A percentile compares a stretch with the other conserved stretches of the same genome.
These are phyloP conservation scores for rabbit (Oryctolagus cuniculus) DNA, from an alignment of 2,113 vertebrate species.

Conservation along the genomic window DNA sequence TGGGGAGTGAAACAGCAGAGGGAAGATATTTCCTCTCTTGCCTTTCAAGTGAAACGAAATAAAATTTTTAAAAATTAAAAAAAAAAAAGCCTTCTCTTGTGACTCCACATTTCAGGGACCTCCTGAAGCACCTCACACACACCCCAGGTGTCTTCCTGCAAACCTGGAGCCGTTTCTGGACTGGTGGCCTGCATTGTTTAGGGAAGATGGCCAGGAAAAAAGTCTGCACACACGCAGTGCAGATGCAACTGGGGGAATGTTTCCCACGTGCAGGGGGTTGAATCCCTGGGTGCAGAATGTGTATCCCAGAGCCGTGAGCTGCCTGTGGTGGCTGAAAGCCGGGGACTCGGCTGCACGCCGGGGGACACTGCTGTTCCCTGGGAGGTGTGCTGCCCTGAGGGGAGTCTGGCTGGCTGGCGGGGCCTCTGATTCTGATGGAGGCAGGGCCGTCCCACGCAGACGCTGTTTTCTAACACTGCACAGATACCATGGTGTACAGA, in stretches of 20 bases:
- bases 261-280: neutral
- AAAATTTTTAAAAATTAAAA: too few relatives aligned
- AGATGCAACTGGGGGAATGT: neutral
- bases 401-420: neutral
- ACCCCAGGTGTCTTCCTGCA: neutral
- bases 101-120: too few relatives aligned
- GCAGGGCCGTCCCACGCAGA: fast-evolving
- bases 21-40: too few relatives aligned
- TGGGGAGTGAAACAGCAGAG: too few relatives aligned
- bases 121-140: too few relatives aligned
- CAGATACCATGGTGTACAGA: too few relatives aligned
- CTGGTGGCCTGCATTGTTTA: neutral
- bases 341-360: neutral
- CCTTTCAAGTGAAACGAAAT: too few relatives aligned
- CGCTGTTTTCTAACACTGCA: neutral
- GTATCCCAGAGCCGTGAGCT: neutral
- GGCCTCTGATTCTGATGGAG: neutral
- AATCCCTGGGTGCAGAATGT: neutral
- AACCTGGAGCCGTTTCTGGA: neutral
- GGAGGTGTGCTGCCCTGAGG: neutral
- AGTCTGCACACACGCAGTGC: neutral
- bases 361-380: neutral
- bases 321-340: neutral
- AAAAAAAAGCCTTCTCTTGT: too few relatives aligned
- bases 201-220: neutral